Base-by-base conservation (phyloP, 1,140 invertebrate genomes). In the Oncopodura yosiiana region DNA sequence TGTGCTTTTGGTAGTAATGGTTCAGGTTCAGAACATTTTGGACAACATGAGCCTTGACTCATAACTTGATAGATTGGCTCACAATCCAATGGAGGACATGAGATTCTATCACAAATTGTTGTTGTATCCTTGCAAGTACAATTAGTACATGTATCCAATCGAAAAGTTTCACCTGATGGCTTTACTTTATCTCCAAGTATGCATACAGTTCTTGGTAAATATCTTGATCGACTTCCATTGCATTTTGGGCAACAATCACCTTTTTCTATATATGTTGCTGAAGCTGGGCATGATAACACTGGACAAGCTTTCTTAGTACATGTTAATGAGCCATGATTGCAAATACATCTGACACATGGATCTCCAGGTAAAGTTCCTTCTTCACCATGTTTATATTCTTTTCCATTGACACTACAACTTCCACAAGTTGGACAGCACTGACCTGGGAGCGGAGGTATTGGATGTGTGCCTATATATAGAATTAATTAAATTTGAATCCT, bases 231-330 rank as follows among this genome's bases (percentile, higher is more conserved):
- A 49, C 30, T 65, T 30, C 68, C 84, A 58, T 74, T 77, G 66
- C 90, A 94, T 43, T 75, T 71, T 0, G 88, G 87, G 70, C 91
- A 94, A 68, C 91, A 94, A 63, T 87, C 81, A 2, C 83, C 84
- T 1, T 79, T 73, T 23, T 75, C 73, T 32, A 78, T 76, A 21
- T 77, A 71, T 60, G 85, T 82, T 49, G 80, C 79, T 6, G 75
- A 72, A 39, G 71, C 63, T 23, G 81, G 78, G 69, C 89, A 93
- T 18, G 84, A 80, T 4, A 93, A 72, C 3, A 87, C 84, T 1
- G 87, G 85, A 68, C 90, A 94, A 1, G 85, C 83, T 50, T 82
- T 80, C 66, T 89, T 90, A 3, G 77, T 74, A 69, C 90, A 94
- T 2, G 81, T 81, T 64, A 92, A 73, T 26, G 78, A 74, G 9